Evolutionary conservation across 1,140 invertebrate species (phyloP).

Genomic region (Pogonus chalceus): DNA sequence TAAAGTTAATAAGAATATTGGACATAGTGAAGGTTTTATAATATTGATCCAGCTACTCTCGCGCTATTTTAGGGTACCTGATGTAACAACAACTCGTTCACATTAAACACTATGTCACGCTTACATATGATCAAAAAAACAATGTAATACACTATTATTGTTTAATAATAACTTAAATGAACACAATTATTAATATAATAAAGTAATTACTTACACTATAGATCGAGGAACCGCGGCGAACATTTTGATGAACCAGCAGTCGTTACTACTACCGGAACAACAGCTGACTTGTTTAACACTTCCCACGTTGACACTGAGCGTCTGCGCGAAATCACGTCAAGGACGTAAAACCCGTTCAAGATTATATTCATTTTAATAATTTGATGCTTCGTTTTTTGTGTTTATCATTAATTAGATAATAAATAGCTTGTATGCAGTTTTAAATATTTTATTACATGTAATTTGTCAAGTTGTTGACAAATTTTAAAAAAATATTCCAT

Average conservation of each 20-base stretch:
- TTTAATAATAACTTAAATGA: not conserved
- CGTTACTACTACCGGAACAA: not conserved
- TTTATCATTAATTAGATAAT: no score
- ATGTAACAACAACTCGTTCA: not conserved
- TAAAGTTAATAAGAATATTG: no score
- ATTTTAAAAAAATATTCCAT: no score
- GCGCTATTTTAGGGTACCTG: constrained; percentile 5
- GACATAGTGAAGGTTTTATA: not conserved
- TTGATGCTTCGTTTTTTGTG: no score
- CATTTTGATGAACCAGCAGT: not conserved
- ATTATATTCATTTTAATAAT: no score
- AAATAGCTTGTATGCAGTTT: no score
- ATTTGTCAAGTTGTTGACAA: no score
- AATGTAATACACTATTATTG: not conserved
- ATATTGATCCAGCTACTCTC: constrained; percentile 4
- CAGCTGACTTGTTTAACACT: not conserved
- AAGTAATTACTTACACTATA: not conserved
- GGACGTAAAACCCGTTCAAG: no score
- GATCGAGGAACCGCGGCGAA: not conserved
- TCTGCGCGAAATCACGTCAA: not conserved
- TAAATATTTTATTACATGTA: no score
- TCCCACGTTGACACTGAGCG: not conserved
- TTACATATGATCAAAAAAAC: not conserved
- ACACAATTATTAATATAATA: not conserved
- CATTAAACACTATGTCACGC: no score